These are phyloP conservation scores for Daubentonia madagascariensis DNA, from an alignment of 2,113 vertebrate species.

Conservation along the genomic window DNA sequence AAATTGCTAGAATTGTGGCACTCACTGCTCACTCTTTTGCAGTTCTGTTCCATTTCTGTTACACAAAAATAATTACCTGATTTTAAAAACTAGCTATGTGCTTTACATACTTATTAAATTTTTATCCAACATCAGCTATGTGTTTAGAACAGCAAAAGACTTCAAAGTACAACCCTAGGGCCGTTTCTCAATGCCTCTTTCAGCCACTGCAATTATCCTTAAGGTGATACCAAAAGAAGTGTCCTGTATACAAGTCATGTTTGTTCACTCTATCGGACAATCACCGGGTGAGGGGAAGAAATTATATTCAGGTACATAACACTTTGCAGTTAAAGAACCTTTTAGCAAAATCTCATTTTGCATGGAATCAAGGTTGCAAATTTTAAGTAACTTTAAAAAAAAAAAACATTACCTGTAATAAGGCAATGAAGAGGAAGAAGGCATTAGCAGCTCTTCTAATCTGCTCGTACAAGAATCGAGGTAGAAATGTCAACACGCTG, in stretches of 20 bases:
- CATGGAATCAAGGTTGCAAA: neutral
- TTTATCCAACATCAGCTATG: neutral
- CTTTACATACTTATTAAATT: neutral
- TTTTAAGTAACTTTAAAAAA: neutral
- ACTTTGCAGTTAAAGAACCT: neutral
- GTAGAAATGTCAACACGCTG: slow-evolving; percentile 97
- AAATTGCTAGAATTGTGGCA: neutral
- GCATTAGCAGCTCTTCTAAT: slow-evolving; percentile 98
- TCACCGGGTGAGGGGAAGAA: neutral
- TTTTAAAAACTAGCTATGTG: neutral
- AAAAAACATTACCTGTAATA: slow-evolving; percentile 92
- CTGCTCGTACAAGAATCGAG: slow-evolving; percentile 99
- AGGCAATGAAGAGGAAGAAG: slow-evolving; percentile 99
- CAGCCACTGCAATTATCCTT: neutral
- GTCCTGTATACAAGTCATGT: neutral
- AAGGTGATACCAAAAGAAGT: neutral
- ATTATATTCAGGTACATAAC: neutral
- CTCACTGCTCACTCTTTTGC: neutral
- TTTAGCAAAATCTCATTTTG: neutral
- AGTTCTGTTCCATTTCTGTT: neutral
- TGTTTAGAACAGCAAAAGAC: neutral
- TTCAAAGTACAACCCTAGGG: neutral
- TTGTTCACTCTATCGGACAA: neutral
- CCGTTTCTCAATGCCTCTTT: neutral
- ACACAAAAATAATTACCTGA: neutral